Conservation (phyloP, 2,797 vertebrate species). For the Pangasius macronema region DNA sequence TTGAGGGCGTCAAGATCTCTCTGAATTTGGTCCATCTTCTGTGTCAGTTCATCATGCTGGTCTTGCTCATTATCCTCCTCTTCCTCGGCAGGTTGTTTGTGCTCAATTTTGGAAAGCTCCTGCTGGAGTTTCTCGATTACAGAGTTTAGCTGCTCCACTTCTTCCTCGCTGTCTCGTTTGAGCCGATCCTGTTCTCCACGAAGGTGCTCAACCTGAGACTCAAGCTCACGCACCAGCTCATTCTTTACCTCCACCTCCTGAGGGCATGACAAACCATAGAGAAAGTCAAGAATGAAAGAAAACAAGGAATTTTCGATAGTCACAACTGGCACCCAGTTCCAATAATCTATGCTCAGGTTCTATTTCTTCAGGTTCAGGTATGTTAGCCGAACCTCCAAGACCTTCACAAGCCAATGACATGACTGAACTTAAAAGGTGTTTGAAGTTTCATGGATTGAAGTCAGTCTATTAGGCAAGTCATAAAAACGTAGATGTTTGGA, state of each 20-base stretch:
- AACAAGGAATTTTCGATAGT: not conserved
- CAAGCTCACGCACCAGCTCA: conserved; percentile 82
- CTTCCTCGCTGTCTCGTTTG: conserved; percentile 84
- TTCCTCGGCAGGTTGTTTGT: conserved; percentile 72
- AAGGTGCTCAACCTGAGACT: conserved; percentile 87
- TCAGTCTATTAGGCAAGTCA: not conserved
- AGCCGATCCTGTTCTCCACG: conserved; percentile 85
- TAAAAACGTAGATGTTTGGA: not conserved
- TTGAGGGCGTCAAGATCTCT: conserved; percentile 77
- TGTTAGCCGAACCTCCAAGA: not conserved
- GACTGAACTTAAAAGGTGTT: not conserved
- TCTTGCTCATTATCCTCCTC: conserved; percentile 63
- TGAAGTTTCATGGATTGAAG: not conserved
- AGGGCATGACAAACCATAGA: not conserved
- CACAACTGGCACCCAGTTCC: not conserved
- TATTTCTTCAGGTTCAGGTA: not conserved
- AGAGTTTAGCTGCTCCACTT: conserved; percentile 88
- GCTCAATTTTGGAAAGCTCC: conserved; percentile 85
- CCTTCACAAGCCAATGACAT: not conserved
- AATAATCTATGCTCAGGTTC: not conserved
- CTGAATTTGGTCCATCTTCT: conserved; percentile 74
- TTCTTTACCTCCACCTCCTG: conserved; percentile 84
- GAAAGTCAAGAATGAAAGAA: not conserved
- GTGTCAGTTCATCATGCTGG: conserved; percentile 68
- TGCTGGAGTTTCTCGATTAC: conserved; percentile 95